These are phyloP conservation scores for Menura novaehollandiae DNA, from an alignment of 2,113 vertebrate genomes.

Conservation along the genomic window DNA sequence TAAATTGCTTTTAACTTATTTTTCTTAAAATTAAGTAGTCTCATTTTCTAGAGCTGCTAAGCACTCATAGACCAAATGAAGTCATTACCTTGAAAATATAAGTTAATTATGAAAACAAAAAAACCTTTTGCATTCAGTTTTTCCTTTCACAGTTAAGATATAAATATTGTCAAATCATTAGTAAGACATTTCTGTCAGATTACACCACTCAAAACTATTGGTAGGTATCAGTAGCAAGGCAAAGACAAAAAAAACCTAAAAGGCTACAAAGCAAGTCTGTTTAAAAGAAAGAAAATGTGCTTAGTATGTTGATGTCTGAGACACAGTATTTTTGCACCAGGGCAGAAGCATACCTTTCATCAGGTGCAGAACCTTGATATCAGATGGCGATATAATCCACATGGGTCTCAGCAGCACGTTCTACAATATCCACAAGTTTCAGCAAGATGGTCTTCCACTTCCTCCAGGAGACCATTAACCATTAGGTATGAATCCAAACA, in stretches of 20 bases:
- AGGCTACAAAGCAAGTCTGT: background rate
- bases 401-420: background rate
- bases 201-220: background rate
- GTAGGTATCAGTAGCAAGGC: background rate
- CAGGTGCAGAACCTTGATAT: background rate
- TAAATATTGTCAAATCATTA: background rate
- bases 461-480: background rate
- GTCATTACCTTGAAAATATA: background rate
- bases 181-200: background rate
- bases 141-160: background rate
- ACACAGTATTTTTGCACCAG: background rate
- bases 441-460: background rate
- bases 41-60: background rate
- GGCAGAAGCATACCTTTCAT: conserved; percentile 4
- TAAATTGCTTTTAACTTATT: background rate
- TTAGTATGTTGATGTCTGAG: background rate
- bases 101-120: background rate
- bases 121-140: background rate
- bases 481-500: background rate
- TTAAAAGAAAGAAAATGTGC: fast-evolving
- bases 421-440: background rate
- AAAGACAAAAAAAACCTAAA: background rate
- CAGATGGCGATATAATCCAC: background rate
- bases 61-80: background rate
- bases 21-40: background rate